Evolutionary conservation across 2,797 vertebrate species (phyloP).

Genomic region (Coracias cyanogaster): DNA sequence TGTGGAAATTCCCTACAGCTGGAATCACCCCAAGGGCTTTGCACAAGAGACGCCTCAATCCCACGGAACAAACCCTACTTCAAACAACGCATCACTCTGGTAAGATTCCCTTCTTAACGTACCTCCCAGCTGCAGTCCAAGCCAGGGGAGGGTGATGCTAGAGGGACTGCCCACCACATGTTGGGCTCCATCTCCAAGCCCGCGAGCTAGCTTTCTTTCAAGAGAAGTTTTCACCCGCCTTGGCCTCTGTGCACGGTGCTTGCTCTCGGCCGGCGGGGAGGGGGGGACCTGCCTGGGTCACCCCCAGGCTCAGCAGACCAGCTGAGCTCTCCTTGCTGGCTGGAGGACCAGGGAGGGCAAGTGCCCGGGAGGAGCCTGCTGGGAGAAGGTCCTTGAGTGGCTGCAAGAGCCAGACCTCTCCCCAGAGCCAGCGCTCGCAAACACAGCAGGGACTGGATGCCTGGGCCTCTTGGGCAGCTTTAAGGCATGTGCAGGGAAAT

Average conservation of each 20-base stretch:
- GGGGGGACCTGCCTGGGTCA: background rate
- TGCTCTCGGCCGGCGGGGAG: background rate
- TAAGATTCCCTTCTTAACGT: accelerated
- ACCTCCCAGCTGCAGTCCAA: accelerated
- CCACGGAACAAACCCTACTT: background rate
- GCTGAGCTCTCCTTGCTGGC: background rate
- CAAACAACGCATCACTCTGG: accelerated
- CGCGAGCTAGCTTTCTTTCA: background rate
- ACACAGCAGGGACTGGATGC: background rate
- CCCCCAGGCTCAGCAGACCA: background rate
- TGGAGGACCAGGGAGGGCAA: no score
- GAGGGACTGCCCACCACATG: accelerated
- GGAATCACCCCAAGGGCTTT: background rate
- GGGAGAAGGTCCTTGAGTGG: background rate
- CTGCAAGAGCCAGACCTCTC: accelerated
- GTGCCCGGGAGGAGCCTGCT: background rate
- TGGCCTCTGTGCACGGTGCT: accelerated
- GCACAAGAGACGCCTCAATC: background rate
- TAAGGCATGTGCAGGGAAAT: background rate
- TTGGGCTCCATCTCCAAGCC: background rate
- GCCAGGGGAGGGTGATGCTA: background rate
- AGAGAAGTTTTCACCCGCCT: accelerated
- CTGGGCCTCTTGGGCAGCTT: background rate
- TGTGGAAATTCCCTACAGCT: background rate
- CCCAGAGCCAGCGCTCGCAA: background rate